Evolutionary conservation across 1,140 invertebrate species (phyloP).

Genomic region (Parasteatoda tepidariorum): DNA sequence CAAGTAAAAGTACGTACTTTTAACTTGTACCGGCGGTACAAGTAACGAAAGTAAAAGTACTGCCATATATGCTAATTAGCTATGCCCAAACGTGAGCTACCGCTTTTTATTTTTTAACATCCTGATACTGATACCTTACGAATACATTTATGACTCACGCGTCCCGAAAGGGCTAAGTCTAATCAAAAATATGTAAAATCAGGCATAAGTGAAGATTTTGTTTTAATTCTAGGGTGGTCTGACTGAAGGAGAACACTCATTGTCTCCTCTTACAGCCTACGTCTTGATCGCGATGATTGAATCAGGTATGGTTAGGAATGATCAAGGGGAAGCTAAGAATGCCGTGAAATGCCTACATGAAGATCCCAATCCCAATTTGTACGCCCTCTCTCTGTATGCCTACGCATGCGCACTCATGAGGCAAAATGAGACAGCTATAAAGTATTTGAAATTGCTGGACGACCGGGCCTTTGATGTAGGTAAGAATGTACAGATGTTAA

Average conservation of each 20-base stretch:
- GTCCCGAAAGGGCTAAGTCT: too few species aligned
- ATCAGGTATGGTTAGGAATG: conserved; percentile 66
- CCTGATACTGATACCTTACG: too few species aligned
- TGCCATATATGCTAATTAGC: too few species aligned
- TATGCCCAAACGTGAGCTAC: too few species aligned
- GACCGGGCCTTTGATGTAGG: conserved; percentile 45
- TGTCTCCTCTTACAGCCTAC: conserved; percentile 76
- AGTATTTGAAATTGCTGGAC: conserved; percentile 15
- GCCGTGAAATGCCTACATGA: conserved; percentile 74
- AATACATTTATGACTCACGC: too few species aligned
- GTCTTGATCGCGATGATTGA: conserved; percentile 77
- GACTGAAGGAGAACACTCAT: conserved; percentile 72
- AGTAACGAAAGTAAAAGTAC: too few species aligned
- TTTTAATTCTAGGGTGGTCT: too few species aligned
- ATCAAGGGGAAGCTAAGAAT: conserved; percentile 68
- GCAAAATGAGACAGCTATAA: neutral
- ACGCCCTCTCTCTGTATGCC: conserved; percentile 25
- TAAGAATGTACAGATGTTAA: neutral
- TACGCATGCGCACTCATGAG: conserved; percentile 33
- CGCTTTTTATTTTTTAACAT: too few species aligned
- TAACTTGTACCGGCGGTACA: too few species aligned
- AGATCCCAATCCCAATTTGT: conserved; percentile 68
- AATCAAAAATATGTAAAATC: too few species aligned
- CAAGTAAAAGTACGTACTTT: too few species aligned
- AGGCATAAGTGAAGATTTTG: too few species aligned